These are phyloP conservation scores for Cataglyphis rosenhaueri DNA, from an alignment of 2,888 invertebrate genomes.

Conservation along the genomic window DNA sequence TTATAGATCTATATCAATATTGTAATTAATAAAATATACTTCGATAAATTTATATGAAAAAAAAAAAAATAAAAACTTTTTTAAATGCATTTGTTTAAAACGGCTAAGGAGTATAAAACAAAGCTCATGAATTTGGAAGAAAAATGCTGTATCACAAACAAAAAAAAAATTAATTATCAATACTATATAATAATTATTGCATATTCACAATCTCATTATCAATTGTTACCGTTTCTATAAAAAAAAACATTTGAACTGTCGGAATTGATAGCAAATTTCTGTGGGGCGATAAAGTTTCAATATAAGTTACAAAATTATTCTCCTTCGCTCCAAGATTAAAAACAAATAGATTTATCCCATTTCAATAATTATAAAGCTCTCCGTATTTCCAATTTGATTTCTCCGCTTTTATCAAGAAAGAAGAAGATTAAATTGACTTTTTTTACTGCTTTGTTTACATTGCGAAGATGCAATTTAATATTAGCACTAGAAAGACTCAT, in stretches of 20 bases:
- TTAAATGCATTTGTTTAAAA: neutral
- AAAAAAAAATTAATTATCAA: constrained; percentile 2
- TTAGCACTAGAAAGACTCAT: neutral
- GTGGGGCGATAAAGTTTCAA: neutral
- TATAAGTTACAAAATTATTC: neutral
- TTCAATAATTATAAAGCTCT: constrained; percentile 10
- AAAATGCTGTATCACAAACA: neutral
- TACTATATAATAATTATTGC: neutral
- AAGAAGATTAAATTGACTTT: neutral
- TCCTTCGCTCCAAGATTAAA: neutral
- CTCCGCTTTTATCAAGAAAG: neutral
- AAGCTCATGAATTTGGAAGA: neutral
- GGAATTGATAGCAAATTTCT: constrained; percentile 1
- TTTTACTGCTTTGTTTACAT: neutral
- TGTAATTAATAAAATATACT: neutral
- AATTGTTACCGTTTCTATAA: neutral
- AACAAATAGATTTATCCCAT: neutral
- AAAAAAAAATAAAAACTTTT: neutral
- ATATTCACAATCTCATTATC: neutral
- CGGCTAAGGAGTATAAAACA: neutral
- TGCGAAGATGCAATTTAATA: constrained; percentile 6
- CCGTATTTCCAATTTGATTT: neutral
- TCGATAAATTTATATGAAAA: neutral
- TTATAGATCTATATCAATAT: neutral
- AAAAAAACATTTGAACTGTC: neutral